Evolutionary conservation across 2,888 invertebrate genomes (phyloP).

Genomic region (Eupithecia subumbrata): DNA sequence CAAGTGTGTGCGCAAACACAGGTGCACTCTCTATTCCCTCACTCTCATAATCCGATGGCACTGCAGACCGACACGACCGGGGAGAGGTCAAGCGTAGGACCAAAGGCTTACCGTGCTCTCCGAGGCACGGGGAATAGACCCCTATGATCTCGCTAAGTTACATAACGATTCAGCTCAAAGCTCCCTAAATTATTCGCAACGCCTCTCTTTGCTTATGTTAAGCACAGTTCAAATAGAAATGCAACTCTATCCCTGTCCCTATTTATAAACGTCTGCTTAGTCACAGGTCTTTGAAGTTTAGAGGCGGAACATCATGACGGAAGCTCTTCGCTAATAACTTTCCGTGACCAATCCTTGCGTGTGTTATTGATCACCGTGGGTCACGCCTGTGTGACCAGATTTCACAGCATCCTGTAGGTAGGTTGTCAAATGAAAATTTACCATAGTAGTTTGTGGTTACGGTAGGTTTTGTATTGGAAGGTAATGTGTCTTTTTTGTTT

Average conservation of each 20-base stretch:
- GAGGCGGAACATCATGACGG: conserved; percentile 38
- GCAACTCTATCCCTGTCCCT: conserved; percentile 2
- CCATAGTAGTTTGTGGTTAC: not conserved
- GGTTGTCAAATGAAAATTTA: not conserved
- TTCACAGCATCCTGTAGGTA: conserved; percentile 1
- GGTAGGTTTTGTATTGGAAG: not conserved
- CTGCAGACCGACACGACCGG: too few species aligned
- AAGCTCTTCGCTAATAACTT: conserved; percentile 45
- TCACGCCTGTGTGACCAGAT: conserved; percentile 7
- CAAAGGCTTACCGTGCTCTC: too few species aligned
- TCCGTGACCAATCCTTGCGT: conserved; percentile 48
- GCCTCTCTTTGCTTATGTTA: not conserved
- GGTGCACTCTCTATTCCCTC: too few species aligned
- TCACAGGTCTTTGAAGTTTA: conserved; percentile 54
- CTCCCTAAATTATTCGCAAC: not conserved
- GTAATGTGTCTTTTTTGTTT: not conserved
- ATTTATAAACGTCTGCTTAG: conserved; percentile 21
- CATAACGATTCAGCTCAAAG: not conserved
- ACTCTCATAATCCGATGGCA: too few species aligned
- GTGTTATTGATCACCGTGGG: conserved; percentile 5
- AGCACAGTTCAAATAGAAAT: not conserved
- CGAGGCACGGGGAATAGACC: too few species aligned
- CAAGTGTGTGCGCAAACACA: too few species aligned
- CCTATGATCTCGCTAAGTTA: not conserved
- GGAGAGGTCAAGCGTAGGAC: too few species aligned